Evolutionary conservation across 53 echinoderm and acorn worm species (phyloP).

Genomic region (Temnopleurus reevesii): DNA sequence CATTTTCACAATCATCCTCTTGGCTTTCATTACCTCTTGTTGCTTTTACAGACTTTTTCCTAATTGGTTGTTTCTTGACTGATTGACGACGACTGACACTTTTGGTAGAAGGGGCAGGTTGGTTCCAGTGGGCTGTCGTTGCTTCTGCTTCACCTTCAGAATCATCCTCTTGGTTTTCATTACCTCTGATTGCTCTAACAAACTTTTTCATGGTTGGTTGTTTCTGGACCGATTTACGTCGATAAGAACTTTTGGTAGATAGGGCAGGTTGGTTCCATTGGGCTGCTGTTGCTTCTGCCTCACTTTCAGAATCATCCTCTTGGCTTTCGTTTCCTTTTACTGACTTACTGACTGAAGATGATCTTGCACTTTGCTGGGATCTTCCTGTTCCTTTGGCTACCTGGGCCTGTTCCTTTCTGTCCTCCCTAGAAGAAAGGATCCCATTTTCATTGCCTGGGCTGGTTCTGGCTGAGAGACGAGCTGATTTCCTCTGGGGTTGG

Average conservation of each 20-base stretch:
- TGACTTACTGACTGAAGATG: background rate
- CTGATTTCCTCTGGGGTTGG: constrained; percentile 34
- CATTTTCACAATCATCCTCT: background rate
- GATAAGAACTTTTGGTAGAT: background rate
- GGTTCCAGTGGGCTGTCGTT: background rate
- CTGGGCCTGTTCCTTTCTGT: background rate
- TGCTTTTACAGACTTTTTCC: too few species aligned
- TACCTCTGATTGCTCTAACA: background rate
- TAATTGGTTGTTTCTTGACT: background rate
- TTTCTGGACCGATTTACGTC: background rate
- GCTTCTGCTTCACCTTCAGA: background rate
- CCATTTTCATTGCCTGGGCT: constrained; percentile 23
- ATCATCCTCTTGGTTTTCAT: constrained; percentile 3
- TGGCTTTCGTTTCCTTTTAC: background rate
- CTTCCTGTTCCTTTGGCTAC: background rate
- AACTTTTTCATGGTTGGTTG: background rate
- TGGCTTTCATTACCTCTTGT: too few species aligned
- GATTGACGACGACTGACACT: background rate
- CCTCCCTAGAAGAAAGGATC: background rate
- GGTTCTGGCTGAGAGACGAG: constrained; percentile 23
- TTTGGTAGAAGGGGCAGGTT: background rate
- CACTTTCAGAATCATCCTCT: constrained; percentile 12
- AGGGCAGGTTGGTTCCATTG: background rate
- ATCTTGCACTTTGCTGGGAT: background rate
- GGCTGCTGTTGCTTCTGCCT: background rate